Evolutionary conservation across 2,797 vertebrate species (phyloP), one percentile per base, ranked within the genome.

Genomic region (Picus viridis): DNA sequence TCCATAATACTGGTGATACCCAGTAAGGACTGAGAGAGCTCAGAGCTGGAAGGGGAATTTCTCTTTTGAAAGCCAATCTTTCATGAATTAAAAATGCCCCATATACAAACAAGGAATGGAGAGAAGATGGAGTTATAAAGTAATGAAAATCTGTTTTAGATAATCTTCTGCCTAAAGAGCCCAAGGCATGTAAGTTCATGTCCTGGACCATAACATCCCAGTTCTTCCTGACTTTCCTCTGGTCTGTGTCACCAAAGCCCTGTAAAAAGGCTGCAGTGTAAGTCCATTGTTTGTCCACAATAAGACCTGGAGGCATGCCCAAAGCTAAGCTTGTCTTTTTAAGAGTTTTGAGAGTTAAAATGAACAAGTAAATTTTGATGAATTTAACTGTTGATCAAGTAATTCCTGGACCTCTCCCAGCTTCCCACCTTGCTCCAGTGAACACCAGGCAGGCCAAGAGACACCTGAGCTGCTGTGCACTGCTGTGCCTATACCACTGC

Each of bases 221-320:
- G 16, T 7, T 45, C 30, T 23, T 62, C 69, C 34, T 36, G 13
- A 24, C 30, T 65, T 61, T 41, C 4, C 12, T n/a, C 8, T 67
- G 11, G 2, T 30, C 41, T 72, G 24, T 2, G 26, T 6, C 7
- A 0, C 47, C 49, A 69, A 70, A 82, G 19, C 12, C 43, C 79
- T 64, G 30, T 22, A 47, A 65, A 83, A 79, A 36, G 6, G 2
- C 8, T 1, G 1, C 0, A 0, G 12, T 47, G 14, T 18, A 70
- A 88, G 75, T 65, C 45, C 24, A 57, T 43, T 54, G 2, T 39
- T 63, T 77, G 69, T 19, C 53, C 61, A 17, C 32, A 8, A 2
- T 12, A 45, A 81, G 26, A 65, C 5, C 8, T 41, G 53, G n/a
- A 41, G 47, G 1, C 9, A 20, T 34, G 19, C 22, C 27, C 27